Conservation (phyloP, 2,113 vertebrate genomes). For the Xiphophorus hellerii region DNA sequence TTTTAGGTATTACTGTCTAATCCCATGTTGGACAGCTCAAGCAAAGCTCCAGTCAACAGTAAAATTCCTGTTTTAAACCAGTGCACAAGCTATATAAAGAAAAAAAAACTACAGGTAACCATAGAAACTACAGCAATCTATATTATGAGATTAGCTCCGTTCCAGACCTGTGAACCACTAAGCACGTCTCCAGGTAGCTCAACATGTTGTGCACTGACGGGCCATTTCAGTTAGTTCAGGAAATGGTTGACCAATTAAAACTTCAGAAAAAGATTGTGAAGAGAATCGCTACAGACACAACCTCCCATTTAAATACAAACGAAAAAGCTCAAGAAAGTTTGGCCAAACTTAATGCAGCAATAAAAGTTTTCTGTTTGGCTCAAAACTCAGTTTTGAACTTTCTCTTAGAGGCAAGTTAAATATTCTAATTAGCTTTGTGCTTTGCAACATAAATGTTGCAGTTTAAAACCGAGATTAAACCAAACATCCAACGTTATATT, state of each 20-base stretch:
- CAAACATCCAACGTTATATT: not conserved
- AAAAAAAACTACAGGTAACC: slow-evolving; percentile 34
- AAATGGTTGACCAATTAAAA: slow-evolving; percentile 19
- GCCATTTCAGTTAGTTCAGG: not conserved
- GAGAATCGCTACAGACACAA: not conserved
- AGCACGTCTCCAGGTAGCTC: slow-evolving; percentile 8
- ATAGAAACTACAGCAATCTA: slow-evolving; percentile 22
- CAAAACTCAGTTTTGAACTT: not conserved
- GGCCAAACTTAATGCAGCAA: not conserved
- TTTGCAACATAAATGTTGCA: not conserved
- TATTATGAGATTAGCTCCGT: slow-evolving; percentile 13
- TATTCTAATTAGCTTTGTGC: not conserved
- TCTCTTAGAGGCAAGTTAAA: not conserved
- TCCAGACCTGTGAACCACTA: slow-evolving; percentile 20
- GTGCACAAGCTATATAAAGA: slow-evolving; percentile 26
- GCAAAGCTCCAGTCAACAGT: slow-evolving; percentile 13
- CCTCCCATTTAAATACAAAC: not conserved
- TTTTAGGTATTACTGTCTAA: slow-evolving; percentile 3
- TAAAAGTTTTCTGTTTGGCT: not conserved
- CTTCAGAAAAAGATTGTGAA: slow-evolving; percentile 14
- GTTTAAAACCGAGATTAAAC: not conserved
- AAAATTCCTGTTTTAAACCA: slow-evolving; percentile 29
- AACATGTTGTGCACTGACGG: not conserved
- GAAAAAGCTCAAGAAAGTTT: not conserved
- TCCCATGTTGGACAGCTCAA: slow-evolving; percentile 31